A percentile compares a stretch with the other conserved stretches of the same genome.
These are phyloP conservation scores for Chinchilla lanigera DNA, from an alignment of 2,113 vertebrate species.

Conservation along the genomic window DNA sequence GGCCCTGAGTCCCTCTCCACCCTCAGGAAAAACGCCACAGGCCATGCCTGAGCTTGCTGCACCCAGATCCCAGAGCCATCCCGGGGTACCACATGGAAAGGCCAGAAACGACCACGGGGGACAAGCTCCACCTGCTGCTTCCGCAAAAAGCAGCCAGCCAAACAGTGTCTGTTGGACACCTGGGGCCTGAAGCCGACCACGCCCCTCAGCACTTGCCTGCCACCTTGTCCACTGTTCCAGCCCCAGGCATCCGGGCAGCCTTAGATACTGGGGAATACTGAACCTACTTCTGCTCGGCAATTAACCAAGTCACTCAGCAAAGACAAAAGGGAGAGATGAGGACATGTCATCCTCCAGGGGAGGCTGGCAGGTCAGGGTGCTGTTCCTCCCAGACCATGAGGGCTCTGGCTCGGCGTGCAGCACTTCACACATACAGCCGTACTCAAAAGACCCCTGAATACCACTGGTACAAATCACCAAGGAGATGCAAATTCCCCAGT, in stretches of 20 bases:
- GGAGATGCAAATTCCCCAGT: background rate
- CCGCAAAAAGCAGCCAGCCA: background rate
- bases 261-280: background rate
- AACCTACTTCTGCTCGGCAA: background rate
- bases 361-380: background rate
- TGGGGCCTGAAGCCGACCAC: background rate
- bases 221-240: background rate
- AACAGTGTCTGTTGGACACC: background rate
- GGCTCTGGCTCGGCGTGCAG: background rate
- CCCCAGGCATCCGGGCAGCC: background rate
- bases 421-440: rapidly evolving
- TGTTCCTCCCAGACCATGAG: background rate
- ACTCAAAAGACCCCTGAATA: background rate
- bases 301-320: background rate
- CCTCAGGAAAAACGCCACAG: background rate
- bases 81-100: background rate
- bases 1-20: background rate
- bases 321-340: background rate
- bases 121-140: background rate
- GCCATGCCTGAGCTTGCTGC: background rate
- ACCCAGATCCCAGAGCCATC: background rate
- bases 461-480: background rate
- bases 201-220: background rate
- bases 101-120: background rate
- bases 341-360: no score